phyloP scores from a whole-genome alignment of 2,797 vertebrate species.

The Rhabdophis nuchalis region DNA sequence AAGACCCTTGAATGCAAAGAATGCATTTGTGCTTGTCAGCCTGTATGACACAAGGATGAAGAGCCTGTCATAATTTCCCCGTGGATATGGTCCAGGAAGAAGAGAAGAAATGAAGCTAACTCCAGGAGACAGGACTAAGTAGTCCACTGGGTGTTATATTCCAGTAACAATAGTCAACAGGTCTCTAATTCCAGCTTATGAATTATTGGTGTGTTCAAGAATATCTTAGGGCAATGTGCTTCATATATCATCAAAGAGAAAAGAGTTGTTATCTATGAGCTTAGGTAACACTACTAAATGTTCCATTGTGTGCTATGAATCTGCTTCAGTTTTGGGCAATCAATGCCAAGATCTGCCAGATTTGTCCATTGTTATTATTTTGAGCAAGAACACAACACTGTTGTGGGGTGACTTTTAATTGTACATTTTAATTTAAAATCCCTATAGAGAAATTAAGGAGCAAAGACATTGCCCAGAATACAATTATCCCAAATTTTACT shows the following conservation, averaged over 20 bases:
- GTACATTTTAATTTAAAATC: neutral
- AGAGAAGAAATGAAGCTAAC: neutral
- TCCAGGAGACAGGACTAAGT: neutral
- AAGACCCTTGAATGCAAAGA: neutral
- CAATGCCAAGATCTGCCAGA: neutral
- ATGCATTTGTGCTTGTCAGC: neutral
- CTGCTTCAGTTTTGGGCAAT: neutral
- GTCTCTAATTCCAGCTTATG: neutral
- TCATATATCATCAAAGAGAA: neutral
- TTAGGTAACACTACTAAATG: neutral
- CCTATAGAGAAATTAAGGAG: neutral
- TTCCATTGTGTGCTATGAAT: neutral
- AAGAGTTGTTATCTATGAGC: neutral
- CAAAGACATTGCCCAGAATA: neutral
- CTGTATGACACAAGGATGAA: neutral
- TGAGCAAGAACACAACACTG: neutral
- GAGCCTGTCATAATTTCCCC: neutral
- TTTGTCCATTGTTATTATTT: neutral
- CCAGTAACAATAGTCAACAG: neutral
- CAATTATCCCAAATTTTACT: neutral
- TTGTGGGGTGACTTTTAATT: neutral
- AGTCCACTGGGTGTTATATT: neutral
- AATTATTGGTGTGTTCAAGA: neutral
- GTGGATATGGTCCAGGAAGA: neutral
- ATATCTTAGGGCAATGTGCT: neutral